These are phyloP conservation scores for Whitmania pigra DNA, from an alignment of 1,140 invertebrate species.

Conservation along the genomic window DNA sequence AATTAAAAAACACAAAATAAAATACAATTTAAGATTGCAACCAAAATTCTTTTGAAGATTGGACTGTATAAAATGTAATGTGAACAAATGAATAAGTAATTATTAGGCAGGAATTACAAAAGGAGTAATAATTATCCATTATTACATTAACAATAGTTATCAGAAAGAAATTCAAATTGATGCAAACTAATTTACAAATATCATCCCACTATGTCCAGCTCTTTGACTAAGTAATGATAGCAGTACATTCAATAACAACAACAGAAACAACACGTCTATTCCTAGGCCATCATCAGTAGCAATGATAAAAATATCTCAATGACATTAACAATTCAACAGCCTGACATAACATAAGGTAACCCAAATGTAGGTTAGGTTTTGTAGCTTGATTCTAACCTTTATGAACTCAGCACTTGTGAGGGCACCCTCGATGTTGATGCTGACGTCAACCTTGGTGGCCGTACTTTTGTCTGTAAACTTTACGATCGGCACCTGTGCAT, in stretches of 20 bases:
- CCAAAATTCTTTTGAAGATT: too few relatives aligned
- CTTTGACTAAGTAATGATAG: not conserved
- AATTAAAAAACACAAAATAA: too few relatives aligned
- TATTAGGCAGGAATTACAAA: too few relatives aligned
- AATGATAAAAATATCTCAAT: not conserved
- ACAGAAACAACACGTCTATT: not conserved
- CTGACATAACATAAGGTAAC: too few relatives aligned
- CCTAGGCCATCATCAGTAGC: not conserved
- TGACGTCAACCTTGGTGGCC: constrained; percentile 88
- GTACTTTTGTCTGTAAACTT: constrained; percentile 87
- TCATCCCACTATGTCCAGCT: not conserved
- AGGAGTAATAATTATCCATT: too few relatives aligned
- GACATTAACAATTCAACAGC: not conserved
- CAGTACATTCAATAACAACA: not conserved
- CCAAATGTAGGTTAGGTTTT: too few relatives aligned
- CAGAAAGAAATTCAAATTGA: too few relatives aligned
- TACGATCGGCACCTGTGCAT: constrained; percentile 69
- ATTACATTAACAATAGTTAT: too few relatives aligned
- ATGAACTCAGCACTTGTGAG: constrained; percentile 89
- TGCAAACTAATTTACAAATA: not conserved
- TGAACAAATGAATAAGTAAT: too few relatives aligned
- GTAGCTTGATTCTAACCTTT: constrained; percentile 49
- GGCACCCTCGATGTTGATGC: constrained; percentile 91
- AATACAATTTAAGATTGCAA: too few relatives aligned
- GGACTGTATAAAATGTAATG: too few relatives aligned